Base-by-base conservation (phyloP, 2,113 vertebrate genomes). In the Rhea pennata region DNA sequence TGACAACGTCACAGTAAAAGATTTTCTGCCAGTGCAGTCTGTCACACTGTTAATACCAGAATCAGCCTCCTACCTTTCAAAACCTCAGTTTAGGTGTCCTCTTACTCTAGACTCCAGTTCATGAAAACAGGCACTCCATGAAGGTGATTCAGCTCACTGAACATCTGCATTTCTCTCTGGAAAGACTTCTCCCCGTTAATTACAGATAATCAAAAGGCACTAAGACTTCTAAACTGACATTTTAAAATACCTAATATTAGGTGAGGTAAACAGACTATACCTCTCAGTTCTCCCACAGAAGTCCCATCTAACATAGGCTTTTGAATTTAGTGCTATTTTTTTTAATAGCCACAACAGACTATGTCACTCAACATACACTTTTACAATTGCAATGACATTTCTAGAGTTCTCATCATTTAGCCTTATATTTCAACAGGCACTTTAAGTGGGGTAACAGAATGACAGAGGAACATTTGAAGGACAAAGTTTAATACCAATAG, bases 271-370 rank as follows among this genome's bases (percentile, higher is more conserved):
- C 33, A 16, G 23, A 71, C 36, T 53, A 36, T 12, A 39, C 4
- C 33, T 59, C n/a, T 39, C 15, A 46, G 16, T 1, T 0, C 7
- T 0, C 7, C 39, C 15, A 80, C 13, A 58, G 40, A 85, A 64
- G 36, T 17, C 8, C 33, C 2, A 10, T 31, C 46, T 84, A 74
- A 65, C 26, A 58, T 1, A 6, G 23, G 3, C 3, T 64, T 78
- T 2, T 33, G 31, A 88, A 46, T 9, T 82, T 48, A 59, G 19
- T 16, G 51, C 15, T 59, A 59, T 31, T 31, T 58, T 58, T 58
- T 29, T 31, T 33, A 19, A 33, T 31, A 59, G 31, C 29, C 72
- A 12, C 17, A 72, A 71, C 5, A 59, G 2, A 15, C 75, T 23
- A n/a, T n/a, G n/a, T 54, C 5, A n/a, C 22, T 20, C 53, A 4